phyloP scores from a whole-genome alignment of 2,888 invertebrate genomes.

The Ceraclea dissimilis region DNA sequence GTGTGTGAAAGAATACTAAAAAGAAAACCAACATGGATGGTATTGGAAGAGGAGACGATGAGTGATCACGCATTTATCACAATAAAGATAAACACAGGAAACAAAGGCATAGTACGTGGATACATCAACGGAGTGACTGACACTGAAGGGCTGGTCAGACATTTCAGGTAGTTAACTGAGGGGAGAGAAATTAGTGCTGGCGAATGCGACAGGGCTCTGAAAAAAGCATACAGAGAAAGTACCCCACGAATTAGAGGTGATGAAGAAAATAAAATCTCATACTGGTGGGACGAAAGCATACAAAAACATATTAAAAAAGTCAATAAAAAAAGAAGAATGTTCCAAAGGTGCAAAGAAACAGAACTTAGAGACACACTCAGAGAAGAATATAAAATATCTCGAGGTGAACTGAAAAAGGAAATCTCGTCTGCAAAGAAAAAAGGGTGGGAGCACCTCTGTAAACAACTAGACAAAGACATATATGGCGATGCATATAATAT shows the following conservation, averaged over 20 bases:
- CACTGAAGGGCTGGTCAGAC: background rate
- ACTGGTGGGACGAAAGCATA: background rate
- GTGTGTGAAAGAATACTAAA: background rate
- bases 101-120: no score
- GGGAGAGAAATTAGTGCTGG: background rate
- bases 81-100: background rate
- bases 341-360: background rate
- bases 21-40: background rate
- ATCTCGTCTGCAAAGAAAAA: background rate
- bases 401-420: slow-evolving; percentile 3
- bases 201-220: background rate
- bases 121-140: background rate
- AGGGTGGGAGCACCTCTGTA: background rate
- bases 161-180: background rate
- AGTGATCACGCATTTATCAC: background rate
- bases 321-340: background rate
- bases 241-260: background rate
- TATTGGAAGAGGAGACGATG: background rate
- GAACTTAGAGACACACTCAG: background rate
- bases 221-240: background rate
- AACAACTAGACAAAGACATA: background rate
- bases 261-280: background rate
- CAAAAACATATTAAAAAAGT: background rate
- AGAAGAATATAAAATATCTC: background rate
- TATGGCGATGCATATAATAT: slow-evolving; percentile 1